A percentile compares a stretch with the other conserved stretches of the same genome.
These are phyloP conservation scores for Parascotia fuliginaria DNA, from an alignment of 2,888 invertebrate genomes.

Conservation along the genomic window DNA sequence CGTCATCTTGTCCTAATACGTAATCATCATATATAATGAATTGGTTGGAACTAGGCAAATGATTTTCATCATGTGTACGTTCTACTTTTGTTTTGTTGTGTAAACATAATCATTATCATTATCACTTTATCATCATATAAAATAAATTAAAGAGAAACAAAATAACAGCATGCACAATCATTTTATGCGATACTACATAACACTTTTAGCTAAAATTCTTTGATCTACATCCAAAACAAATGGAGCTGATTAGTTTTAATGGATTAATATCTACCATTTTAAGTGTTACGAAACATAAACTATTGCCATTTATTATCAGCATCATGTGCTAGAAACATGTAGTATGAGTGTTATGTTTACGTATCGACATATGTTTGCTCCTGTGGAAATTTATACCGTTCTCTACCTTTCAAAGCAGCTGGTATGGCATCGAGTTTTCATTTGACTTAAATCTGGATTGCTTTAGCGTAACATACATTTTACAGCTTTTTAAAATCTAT, in stretches of 20 bases:
- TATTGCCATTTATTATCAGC: no score
- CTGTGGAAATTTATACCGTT: conserved; percentile 42
- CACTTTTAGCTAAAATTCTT: no score
- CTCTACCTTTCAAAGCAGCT: conserved; percentile 43
- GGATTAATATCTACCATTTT: conserved; percentile 26
- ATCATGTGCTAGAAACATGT: conserved; percentile 39
- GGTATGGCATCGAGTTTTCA: conserved; percentile 17
- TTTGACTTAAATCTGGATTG: conserved; percentile 22
- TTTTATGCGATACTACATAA: no score
- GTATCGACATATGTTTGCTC: conserved; percentile 34
- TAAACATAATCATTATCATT: no score
- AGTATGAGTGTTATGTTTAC: conserved; percentile 38
- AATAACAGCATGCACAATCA: no score
- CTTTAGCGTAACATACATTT: conserved; percentile 21
- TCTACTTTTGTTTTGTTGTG: no score
- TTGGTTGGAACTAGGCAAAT: no score
- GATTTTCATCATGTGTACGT: no score
- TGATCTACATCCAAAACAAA: conserved; percentile 48
- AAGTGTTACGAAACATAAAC: conserved; percentile 38
- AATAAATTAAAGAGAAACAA: no score
- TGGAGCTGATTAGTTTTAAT: conserved; percentile 24
- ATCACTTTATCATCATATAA: no score
- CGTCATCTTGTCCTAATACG: no score
- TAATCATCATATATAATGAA: no score
- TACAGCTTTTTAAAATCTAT: conserved; percentile 32